Percentiles rank a stretch among this genome's conserved stretches.
phyloP scores from a whole-genome alignment of 2,888 invertebrate genomes.

The Clistopyga incitator region DNA sequence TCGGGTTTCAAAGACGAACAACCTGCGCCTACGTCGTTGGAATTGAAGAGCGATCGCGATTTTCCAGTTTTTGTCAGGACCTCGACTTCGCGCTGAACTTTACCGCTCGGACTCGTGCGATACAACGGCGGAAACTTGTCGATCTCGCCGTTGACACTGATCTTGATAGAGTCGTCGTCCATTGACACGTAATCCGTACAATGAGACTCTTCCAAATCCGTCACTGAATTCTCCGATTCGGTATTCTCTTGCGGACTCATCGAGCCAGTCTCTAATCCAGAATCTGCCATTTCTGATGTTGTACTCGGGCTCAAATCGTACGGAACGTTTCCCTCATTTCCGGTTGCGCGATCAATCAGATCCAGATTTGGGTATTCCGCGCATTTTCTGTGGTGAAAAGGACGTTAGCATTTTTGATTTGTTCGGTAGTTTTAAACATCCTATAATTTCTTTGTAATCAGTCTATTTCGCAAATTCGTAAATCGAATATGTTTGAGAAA shows the following conservation, averaged over 20 bases:
- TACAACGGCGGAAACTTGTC: conserved; percentile 55
- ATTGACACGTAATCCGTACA: conserved; percentile 79
- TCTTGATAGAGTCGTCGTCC: conserved; percentile 78
- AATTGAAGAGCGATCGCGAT: conserved; percentile 36
- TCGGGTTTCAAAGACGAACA: conserved; percentile 38
- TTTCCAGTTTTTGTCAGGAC: conserved; percentile 39
- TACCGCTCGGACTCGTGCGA: conserved; percentile 15
- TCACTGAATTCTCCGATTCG: conserved; percentile 82
- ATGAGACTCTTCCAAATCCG: conserved; percentile 79
- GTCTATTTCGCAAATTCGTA: no score
- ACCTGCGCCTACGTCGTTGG: conserved; percentile 48
- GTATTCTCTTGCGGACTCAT: conserved; percentile 83
- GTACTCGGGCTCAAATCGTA: conserved; percentile 75
- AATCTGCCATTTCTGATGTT: conserved; percentile 83
- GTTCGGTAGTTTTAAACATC: no score
- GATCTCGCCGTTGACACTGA: conserved; percentile 65
- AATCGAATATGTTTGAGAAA: no score
- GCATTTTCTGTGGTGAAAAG: conserved; percentile 58
- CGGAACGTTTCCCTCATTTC: conserved; percentile 59
- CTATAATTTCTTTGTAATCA: no score
- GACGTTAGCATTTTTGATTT: not conserved
- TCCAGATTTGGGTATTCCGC: conserved; percentile 57
- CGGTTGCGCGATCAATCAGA: conserved; percentile 11
- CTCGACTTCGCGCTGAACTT: conserved; percentile 15
- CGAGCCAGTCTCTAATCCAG: conserved; percentile 83